Base-by-base conservation (phyloP, 2,113 vertebrate genomes). In the Odocoileus hemionus region DNA sequence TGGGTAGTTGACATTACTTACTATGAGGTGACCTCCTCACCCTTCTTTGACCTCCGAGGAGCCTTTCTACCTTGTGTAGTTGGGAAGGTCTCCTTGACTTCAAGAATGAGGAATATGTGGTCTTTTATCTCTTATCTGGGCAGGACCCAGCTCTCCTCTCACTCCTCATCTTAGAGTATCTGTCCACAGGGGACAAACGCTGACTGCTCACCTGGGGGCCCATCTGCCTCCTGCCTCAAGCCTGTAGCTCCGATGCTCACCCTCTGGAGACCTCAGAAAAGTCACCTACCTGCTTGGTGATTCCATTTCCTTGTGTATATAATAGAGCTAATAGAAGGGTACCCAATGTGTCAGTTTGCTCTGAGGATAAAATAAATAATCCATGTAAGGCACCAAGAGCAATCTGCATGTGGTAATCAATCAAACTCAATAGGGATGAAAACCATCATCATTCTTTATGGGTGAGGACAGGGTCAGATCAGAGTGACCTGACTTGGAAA, bases 361-460 rank as follows among this genome's bases (percentile, higher is more conserved):
- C 4, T 10, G 33, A 45, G 26, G 55, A 55, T 14, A 4, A 39
- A 47, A 2, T 6, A 19, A 33, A 45, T 6, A 45, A 39, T 12
- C 30, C 23, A 5, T 6, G 0, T 14, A 14, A 58, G 7, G 61
- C 23, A 1, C 19, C 6, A 86, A 43, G 33, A 28, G 30, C 14
- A 43, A 67, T 30, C 57, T 43, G 50, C 15, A 13, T 1, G 12
- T 16, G 12, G 15, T 6, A 4, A 6, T 43, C 16, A 0, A 39
- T 16, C 15, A 52, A 17, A 28, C 21, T 11, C 0, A 0, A 2
- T 16, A 15, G 6, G 2, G 7, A 39, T 64, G 16, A 33, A n/a
- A 33, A 57, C 17, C 60, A 39, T 14, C 0, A 0, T 17, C 16
- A 36, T 76, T 90, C 33, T 33, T 60, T 19, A 54, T 3, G 14